A percentile compares a stretch with the other conserved stretches of the same genome.
Evolutionary conservation across 2,797 vertebrate genomes (phyloP).

Genomic region (Peromyscus nudipes): DNA sequence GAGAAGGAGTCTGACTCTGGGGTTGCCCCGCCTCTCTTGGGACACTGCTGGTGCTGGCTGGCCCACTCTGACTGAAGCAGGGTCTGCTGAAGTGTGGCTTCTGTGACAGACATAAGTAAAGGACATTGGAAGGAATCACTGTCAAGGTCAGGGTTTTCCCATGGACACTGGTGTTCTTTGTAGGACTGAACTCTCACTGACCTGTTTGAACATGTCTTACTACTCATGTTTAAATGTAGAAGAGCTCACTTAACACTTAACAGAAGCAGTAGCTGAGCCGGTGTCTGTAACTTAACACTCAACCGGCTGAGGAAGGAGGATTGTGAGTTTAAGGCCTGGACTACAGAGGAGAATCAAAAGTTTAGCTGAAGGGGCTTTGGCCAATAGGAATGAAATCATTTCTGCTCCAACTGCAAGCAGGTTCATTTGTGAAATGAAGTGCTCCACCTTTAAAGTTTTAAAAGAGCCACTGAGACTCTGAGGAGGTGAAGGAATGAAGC

Average conservation of each 20-base stretch:
- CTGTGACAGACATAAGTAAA: not conserved
- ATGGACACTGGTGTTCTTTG: fast-evolving
- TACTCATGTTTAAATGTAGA: not conserved
- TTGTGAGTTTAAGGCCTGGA: not conserved
- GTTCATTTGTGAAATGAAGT: not conserved
- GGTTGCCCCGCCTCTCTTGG: not conserved
- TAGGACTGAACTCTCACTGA: not conserved
- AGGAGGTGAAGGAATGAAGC: too few relatives aligned
- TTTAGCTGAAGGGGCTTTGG: not conserved
- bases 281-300: not conserved
- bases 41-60: not conserved
- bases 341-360: not conserved
- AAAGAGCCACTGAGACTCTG: not conserved
- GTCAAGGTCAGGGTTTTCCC: not conserved
- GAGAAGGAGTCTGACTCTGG: not conserved
- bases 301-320: not conserved
- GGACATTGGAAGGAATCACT: fast-evolving
- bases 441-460: too few relatives aligned
- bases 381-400: not conserved
- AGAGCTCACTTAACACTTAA: not conserved
- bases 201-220: not conserved
- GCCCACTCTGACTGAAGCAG: not conserved
- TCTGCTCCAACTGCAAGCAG: not conserved
- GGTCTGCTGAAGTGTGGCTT: not conserved
- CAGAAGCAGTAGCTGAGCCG: not conserved